Percentiles rank a stretch among this genome's conserved stretches.
Conservation (phyloP, 2,888 invertebrate species). For the Protodeltote pygarga region DNA sequence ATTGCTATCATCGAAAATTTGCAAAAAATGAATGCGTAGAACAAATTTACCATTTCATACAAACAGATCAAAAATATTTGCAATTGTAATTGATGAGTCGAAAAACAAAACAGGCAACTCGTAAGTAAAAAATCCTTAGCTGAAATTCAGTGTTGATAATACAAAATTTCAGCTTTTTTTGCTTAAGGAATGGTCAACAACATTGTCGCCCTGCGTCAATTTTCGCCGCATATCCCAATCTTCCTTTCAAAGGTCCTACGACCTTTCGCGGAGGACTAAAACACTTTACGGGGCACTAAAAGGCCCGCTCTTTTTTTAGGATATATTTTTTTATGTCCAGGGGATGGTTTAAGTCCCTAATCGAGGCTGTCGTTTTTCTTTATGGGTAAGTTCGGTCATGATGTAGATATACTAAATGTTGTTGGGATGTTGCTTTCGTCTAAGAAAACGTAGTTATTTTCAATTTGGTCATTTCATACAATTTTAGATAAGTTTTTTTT, state of each 20-base stretch:
- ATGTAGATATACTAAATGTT: slow-evolving; percentile 6
- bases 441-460: no score
- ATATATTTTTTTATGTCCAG: slow-evolving; percentile 17
- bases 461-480: no score
- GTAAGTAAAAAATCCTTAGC: no score
- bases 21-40: no score
- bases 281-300: slow-evolving; percentile 20
- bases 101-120: no score
- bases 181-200: slow-evolving; percentile 6
- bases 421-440: neutral
- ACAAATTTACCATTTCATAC: no score
- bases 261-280: slow-evolving; percentile 4
- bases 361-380: slow-evolving; percentile 13
- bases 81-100: no score
- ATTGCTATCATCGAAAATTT: no score
- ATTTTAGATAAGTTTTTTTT: no score
- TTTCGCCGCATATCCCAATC: slow-evolving; percentile 5
- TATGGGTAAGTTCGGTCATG: neutral
- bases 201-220: slow-evolving; percentile 18
- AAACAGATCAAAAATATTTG: no score
- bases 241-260: slow-evolving; percentile 15
- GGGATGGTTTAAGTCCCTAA: slow-evolving; percentile 8
- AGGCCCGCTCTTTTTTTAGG: neutral
- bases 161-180: slow-evolving; percentile 1
- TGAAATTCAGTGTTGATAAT: no score